Percentiles rank a stretch among this genome's conserved stretches.
Conservation (phyloP, 2,113 vertebrate species). For the Hippocampus guttulatus region DNA sequence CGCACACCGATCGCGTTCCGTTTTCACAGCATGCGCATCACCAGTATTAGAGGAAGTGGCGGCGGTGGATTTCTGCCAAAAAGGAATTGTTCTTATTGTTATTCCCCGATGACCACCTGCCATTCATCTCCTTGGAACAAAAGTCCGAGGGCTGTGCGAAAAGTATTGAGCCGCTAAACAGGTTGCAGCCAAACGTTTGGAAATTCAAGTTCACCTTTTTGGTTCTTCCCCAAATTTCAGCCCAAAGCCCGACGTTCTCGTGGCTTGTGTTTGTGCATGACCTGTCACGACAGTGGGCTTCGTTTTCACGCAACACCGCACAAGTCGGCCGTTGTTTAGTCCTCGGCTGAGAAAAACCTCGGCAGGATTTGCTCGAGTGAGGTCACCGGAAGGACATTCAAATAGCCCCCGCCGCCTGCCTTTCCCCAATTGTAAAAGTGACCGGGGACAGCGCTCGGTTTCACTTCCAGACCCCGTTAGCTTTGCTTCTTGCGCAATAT, state of each 20-base stretch:
- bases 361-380: constrained; percentile 22
- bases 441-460: constrained; percentile 47
- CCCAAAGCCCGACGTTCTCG: not conserved
- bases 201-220: not conserved
- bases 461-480: constrained; percentile 20
- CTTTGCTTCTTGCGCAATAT: constrained; percentile 44
- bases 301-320: no score
- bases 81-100: no score
- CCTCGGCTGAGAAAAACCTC: constrained; percentile 39
- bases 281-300: no score
- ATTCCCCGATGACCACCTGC: no score
- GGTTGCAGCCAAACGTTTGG: not conserved
- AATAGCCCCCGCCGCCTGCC: not conserved
- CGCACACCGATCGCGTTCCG: constrained; percentile 38
- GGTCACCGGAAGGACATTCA: constrained; percentile 30
- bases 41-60: constrained; percentile 35
- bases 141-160: not conserved
- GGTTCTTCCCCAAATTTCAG: not conserved
- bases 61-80: not conserved
- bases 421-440: constrained; percentile 17
- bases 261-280: no score
- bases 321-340: constrained; percentile 18
- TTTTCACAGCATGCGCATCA: constrained; percentile 56
- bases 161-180: not conserved
- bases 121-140: not conserved